Percentiles rank a stretch among this genome's conserved stretches.
These are phyloP conservation scores for Polydrusus pterygomalis DNA, from an alignment of 2,888 invertebrate genomes.

Conservation along the genomic window DNA sequence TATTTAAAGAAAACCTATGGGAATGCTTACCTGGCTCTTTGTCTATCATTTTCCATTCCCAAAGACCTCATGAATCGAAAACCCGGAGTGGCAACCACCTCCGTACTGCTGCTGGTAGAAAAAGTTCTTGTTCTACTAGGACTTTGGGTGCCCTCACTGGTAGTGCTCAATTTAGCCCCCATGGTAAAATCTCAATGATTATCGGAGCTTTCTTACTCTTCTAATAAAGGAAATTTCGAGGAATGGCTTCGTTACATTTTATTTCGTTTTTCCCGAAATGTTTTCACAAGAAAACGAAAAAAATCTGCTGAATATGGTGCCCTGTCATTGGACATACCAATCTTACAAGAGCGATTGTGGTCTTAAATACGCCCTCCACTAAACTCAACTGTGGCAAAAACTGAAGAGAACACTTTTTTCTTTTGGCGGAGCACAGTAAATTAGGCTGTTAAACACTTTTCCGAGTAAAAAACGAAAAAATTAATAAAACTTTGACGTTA, in stretches of 20 bases:
- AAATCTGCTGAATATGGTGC: constrained; percentile 35
- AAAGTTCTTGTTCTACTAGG: constrained; percentile 84
- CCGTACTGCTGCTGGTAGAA: constrained; percentile 77
- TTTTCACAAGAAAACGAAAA: constrained; percentile 49
- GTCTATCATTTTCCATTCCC: constrained; percentile 85
- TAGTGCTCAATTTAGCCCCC: constrained; percentile 91
- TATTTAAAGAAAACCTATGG: constrained; percentile 18
- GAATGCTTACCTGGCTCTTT: constrained; percentile 78
- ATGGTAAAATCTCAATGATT: constrained; percentile 70
- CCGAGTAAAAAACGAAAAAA: constrained; percentile 40
- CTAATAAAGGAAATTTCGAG: constrained; percentile 10
- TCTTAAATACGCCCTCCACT: constrained; percentile 4
- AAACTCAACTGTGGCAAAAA: neutral
- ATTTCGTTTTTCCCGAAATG: constrained; percentile 20
- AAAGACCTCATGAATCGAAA: constrained; percentile 66
- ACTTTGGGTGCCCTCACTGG: constrained; percentile 83
- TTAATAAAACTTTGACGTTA: constrained; percentile 38
- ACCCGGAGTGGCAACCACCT: constrained; percentile 64
- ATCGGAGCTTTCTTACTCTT: constrained; percentile 9
- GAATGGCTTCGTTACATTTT: constrained; percentile 49
- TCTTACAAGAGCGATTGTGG: constrained; percentile 14
- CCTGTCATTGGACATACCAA: constrained; percentile 40
- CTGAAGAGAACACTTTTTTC: constrained; percentile 21
- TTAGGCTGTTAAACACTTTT: constrained; percentile 33
- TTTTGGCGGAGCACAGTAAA: neutral